Evolutionary conservation across 2,888 invertebrate species (phyloP).

Genomic region (Furcula furcula): DNA sequence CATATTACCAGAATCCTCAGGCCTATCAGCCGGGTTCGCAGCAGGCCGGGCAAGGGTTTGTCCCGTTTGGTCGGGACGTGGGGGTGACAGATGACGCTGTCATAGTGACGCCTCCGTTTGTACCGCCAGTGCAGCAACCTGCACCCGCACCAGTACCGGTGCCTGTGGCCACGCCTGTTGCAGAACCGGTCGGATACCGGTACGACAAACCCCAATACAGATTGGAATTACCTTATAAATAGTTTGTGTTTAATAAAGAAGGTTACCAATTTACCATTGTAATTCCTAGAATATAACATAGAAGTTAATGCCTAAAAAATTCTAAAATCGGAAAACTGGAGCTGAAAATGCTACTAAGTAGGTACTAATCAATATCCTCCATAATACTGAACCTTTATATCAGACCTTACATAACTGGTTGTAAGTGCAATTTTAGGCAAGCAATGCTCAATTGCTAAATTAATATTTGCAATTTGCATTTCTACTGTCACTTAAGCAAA

Average conservation of each 20-base stretch:
- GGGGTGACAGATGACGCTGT: constrained; percentile 71
- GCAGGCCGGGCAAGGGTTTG: constrained; percentile 36
- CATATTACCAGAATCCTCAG: constrained; percentile 30
- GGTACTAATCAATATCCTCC: too few relatives aligned
- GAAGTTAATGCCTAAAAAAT: too few relatives aligned
- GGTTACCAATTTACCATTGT: too few relatives aligned
- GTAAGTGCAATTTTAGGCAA: too few relatives aligned
- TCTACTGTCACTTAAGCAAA: not conserved
- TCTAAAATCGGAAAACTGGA: too few relatives aligned
- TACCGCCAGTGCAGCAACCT: constrained; percentile 46
- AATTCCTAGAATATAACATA: too few relatives aligned
- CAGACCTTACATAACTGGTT: too few relatives aligned
- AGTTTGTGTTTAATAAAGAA: too few relatives aligned
- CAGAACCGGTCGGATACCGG: constrained; percentile 50
- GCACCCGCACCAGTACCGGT: constrained; percentile 25
- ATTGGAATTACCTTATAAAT: constrained; percentile 66
- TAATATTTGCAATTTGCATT: not conserved
- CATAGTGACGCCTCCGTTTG: constrained; percentile 70
- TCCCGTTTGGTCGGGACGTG: constrained; percentile 58
- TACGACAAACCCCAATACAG: constrained; percentile 70
- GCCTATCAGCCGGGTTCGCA: constrained; percentile 36
- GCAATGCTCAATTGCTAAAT: not conserved
- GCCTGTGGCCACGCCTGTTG: constrained; percentile 28
- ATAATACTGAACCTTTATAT: too few relatives aligned
- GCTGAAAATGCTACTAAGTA: too few relatives aligned